A percentile compares a stretch with the other conserved stretches of the same genome.
Conservation (phyloP, 2,888 invertebrate genomes). For the Drymonia ruficornis region DNA sequence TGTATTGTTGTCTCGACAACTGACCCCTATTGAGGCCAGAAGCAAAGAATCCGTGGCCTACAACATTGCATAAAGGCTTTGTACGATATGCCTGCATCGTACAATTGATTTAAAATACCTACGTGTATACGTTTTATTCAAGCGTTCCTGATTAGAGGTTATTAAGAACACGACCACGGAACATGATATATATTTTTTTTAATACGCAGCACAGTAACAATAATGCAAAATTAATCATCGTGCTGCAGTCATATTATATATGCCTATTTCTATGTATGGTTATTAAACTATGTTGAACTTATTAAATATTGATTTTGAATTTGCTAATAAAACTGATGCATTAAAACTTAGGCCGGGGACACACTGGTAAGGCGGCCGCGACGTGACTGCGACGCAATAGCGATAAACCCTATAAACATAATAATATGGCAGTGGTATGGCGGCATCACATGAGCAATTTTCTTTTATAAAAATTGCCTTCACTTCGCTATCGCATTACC, state of each 20-base stretch:
- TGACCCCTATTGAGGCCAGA: slow-evolving; percentile 33
- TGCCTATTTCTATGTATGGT: no score
- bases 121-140: not conserved
- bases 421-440: no score
- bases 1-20: slow-evolving; percentile 27
- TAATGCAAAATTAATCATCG: slow-evolving; percentile 3
- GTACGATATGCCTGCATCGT: not conserved
- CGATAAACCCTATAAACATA: no score
- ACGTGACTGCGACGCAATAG: no score
- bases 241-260: not conserved
- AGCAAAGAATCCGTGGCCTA: slow-evolving; percentile 31
- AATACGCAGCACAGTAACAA: slow-evolving; percentile 3
- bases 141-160: slow-evolving; percentile 8
- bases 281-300: no score
- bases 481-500: no score
- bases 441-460: no score
- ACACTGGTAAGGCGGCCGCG: no score
- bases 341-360: no score
- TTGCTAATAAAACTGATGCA: no score
- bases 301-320: no score
- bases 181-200: slow-evolving; percentile 1
- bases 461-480: no score
- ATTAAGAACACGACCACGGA: slow-evolving; percentile 3
- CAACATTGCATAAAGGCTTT: slow-evolving; percentile 10
- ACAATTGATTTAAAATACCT: slow-evolving; percentile 1